Conservation (phyloP, 2,888 invertebrate genomes). For the Euzophera pinguis region DNA sequence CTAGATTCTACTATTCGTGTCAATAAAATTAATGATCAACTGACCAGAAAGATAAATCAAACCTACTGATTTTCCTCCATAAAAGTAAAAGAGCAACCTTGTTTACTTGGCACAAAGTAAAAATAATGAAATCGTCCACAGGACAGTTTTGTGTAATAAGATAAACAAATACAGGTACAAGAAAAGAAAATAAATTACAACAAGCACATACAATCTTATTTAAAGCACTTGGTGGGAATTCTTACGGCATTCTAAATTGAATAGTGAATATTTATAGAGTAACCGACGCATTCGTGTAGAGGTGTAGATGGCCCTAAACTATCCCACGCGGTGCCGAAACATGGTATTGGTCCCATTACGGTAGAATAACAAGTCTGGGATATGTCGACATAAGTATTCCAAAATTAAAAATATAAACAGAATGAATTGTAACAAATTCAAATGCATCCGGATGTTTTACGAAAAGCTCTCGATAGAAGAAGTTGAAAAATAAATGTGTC, state of each 20-base stretch:
- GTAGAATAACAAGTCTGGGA: background rate
- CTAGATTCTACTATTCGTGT: too few species aligned
- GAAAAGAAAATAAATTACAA: background rate
- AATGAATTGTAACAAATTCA: background rate
- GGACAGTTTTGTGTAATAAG: background rate
- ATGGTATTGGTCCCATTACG: constrained; percentile 18
- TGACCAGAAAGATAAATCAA: too few species aligned
- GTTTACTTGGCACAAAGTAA: too few species aligned
- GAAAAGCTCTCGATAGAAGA: too few species aligned
- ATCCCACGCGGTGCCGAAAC: constrained; percentile 28
- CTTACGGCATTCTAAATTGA: constrained; percentile 13
- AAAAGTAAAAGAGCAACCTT: too few species aligned
- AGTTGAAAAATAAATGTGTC: too few species aligned
- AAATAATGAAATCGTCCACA: too few species aligned
- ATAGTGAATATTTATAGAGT: constrained; percentile 11
- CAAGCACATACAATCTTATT: background rate
- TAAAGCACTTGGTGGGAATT: constrained; percentile 5
- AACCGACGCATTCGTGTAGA: constrained; percentile 24
- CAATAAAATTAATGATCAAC: too few species aligned
- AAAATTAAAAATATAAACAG: background rate
- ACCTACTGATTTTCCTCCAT: too few species aligned
- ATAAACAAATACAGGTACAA: constrained; percentile 7
- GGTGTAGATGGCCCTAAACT: constrained; percentile 25
- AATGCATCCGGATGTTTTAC: too few species aligned
- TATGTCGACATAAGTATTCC: constrained; percentile 7